A percentile compares a stretch with the other conserved stretches of the same genome.
Conservation (phyloP, 2,888 invertebrate genomes). For the Allygus modestus region DNA sequence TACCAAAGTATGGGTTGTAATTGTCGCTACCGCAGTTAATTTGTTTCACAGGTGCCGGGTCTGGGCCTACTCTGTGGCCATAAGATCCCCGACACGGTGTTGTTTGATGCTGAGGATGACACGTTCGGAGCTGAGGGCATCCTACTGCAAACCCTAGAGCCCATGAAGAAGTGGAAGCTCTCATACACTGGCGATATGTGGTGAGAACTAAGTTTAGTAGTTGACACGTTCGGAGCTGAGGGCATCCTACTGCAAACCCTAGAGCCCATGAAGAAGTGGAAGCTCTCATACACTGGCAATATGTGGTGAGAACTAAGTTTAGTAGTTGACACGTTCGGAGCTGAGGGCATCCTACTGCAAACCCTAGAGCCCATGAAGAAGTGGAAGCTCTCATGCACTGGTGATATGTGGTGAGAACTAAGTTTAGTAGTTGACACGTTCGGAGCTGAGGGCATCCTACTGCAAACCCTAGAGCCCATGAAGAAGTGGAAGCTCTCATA, state of each 20-base stretch:
- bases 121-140: constrained; percentile 85
- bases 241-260: constrained; percentile 83
- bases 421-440: constrained; percentile 75
- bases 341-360: constrained; percentile 83
- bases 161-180: constrained; percentile 87
- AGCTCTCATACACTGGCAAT: constrained; percentile 82
- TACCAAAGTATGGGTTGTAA: too few species aligned
- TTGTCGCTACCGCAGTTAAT: too few species aligned
- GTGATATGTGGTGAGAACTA: constrained; percentile 79
- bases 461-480: constrained; percentile 85
- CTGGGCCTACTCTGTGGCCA: constrained; percentile 83
- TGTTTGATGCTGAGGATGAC: constrained; percentile 79
- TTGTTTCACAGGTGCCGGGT: constrained; percentile 82
- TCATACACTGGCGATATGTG: constrained; percentile 84
- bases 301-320: constrained; percentile 77
- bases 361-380: constrained; percentile 85
- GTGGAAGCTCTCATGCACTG: constrained; percentile 84
- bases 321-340: constrained; percentile 78
- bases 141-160: constrained; percentile 80
- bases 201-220: constrained; percentile 72
- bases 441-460: constrained; percentile 83
- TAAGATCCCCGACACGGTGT: constrained; percentile 83
- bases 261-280: constrained; percentile 87
- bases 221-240: constrained; percentile 81
- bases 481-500: constrained; percentile 84